Evolutionary conservation across 2,113 vertebrate species (phyloP), one percentile per base, ranked within the genome.

Genomic region (Rhinolophus sinicus): DNA sequence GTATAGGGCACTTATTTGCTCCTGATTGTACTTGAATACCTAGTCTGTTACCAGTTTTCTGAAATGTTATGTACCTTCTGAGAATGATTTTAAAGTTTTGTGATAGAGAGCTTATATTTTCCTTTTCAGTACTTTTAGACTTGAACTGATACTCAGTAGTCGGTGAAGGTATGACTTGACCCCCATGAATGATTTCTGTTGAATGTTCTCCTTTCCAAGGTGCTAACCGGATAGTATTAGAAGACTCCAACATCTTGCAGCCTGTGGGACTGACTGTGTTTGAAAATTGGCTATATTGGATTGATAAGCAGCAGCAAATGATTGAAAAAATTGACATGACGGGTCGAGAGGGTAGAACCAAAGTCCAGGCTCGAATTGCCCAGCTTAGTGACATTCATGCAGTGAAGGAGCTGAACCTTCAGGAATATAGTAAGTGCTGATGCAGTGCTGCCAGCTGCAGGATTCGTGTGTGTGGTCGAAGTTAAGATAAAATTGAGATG

Each of bases 291-390:
- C 98, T 99, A 18, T 99, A 99, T 97, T 99, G 99, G 99, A 99
- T 99, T 91, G 99, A 99, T 98, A 99, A 99, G 72, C 99, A 99
- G 97, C 99, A 99, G 97, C 99, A 99, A 98, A 99, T 99, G 99
- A 99, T 99, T 67, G 99, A 99, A 50, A 99, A 99, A 97, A 99
- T 99, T 5, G 99, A 99, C 84, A 99, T 99, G 98, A 99, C 98
- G 0, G 99, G 99, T 1, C 98, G 99, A 5, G 99, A 99, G 94
- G 99, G 99, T 2, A 99, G 99, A 88, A 99, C 99, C 14, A 99
- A 99, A 98, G 99, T 99, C 96, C 99, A 99, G 97, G 99, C 99
- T 4, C 99, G 99, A 60, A 99, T 99, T 75, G 98, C 99, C 21
- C 99, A 99, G 72, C 99, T 99, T 85, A 99, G 99, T 44, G 99